Conservation (phyloP, 2,888 invertebrate species). For the Polymixis lichenea region DNA sequence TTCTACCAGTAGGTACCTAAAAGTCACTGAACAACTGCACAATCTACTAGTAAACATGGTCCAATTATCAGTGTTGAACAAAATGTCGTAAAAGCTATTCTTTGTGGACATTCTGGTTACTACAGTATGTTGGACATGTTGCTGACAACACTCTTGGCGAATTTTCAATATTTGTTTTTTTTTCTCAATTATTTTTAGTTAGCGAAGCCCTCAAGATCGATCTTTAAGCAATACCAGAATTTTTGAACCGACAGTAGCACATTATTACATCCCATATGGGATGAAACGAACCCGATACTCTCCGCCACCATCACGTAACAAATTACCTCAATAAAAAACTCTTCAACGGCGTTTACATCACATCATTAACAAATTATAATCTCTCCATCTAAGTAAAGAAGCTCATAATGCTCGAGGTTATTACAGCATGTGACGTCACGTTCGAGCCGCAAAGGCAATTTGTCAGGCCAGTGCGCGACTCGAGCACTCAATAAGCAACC, state of each 20-base stretch:
- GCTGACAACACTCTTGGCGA: too few relatives aligned
- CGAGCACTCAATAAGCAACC: conserved; percentile 67
- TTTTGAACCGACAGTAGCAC: background rate
- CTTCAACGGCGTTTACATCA: conserved; percentile 4
- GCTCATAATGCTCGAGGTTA: conserved; percentile 54
- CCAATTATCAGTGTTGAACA: background rate
- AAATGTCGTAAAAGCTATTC: background rate
- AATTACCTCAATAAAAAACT: conserved; percentile 27
- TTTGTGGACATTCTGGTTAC: background rate
- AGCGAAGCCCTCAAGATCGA: background rate
- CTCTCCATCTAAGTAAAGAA: conserved; percentile 35
- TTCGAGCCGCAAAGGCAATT: conserved; percentile 57
- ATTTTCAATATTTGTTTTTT: background rate
- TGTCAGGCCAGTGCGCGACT: conserved; percentile 64
- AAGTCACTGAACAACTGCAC: background rate
- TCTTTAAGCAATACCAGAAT: background rate
- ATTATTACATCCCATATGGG: background rate
- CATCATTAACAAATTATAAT: conserved; percentile 45
- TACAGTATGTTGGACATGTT: background rate
- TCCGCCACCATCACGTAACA: background rate
- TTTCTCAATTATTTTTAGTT: too few relatives aligned
- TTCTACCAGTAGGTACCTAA: background rate
- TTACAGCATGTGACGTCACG: conserved; percentile 64
- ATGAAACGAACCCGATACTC: background rate
- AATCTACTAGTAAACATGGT: background rate